Base-by-base conservation (phyloP, 2,113 vertebrate genomes). In the Tragelaphus scriptus region DNA sequence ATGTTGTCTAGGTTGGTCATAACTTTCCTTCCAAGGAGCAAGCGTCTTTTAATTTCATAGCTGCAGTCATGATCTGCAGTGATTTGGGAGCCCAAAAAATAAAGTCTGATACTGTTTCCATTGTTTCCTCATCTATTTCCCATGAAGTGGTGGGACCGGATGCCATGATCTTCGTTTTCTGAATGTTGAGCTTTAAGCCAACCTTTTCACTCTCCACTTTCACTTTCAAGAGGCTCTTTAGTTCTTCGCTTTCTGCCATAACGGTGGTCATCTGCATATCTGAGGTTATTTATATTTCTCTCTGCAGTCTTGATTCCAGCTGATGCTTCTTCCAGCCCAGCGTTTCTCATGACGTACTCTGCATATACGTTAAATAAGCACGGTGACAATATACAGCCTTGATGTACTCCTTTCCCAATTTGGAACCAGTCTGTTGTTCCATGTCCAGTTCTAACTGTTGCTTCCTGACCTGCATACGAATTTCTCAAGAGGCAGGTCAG, bases 331-430 rank as follows among this genome's bases (percentile, higher is more conserved):
- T 65, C 61, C 28, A 63, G 61, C 61, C 61, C 14, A 63, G 61
- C 0, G 0, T 65, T 65, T 65, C 7, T 65, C 63, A 65, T n/a
- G 63, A n/a, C 0, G 7, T 65, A 7, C 28, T 16, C 28, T 63
- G 61, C 61, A 32, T 32, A n/a, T 17, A n/a, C 32, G 63, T 65
- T 65, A 65, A n/a, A 65, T 65, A 65, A 65, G 63, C 30, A 65
- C 15, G 26, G 63, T 65, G 63, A 65, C 63, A 8, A 17, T 8
- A 65, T 65, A 65, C 30, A 65, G 63, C 63, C 7, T 65, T 65
- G 15, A 65, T 0, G 0, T 65, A 65, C 63, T 65, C 63, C 63
- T 65, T 65, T 32, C 3, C 30, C 30, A 4, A 17, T 65, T 32
- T 65, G 15, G 61, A 32, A 65, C 30, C 3, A 65, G 14, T 65